phyloP scores from a whole-genome alignment of 1,140 invertebrate genomes.

The Drosophila repletoides region DNA sequence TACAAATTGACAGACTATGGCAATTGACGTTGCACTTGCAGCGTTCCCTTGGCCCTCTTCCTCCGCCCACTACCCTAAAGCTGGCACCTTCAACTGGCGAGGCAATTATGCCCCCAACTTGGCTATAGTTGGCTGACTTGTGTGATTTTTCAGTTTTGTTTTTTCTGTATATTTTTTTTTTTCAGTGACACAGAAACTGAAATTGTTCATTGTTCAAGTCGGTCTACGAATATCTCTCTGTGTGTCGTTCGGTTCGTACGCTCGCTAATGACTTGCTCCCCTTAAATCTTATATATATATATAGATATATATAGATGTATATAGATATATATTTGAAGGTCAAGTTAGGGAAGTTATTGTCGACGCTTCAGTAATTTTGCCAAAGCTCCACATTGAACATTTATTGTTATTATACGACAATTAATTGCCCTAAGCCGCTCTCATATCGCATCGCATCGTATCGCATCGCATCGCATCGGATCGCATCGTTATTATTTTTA shows the following conservation, averaged over 20 bases:
- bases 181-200: slow-evolving; percentile 66
- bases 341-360: slow-evolving; percentile 58
- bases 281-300: too few species aligned
- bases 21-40: slow-evolving; percentile 17
- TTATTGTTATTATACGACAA: slow-evolving; percentile 54
- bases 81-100: slow-evolving; percentile 33
- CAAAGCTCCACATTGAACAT: slow-evolving; percentile 53
- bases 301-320: too few species aligned
- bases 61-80: too few species aligned
- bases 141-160: slow-evolving; percentile 42
- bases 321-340: slow-evolving; percentile 63
- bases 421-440: slow-evolving; percentile 49
- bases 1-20: slow-evolving; percentile 30
- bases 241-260: slow-evolving; percentile 28
- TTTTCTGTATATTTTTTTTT: slow-evolving; percentile 12
- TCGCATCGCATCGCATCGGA: neutral
- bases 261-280: slow-evolving; percentile 51
- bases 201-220: slow-evolving; percentile 60
- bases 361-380: slow-evolving; percentile 54
- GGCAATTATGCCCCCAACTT: slow-evolving; percentile 40
- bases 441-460: slow-evolving; percentile 29
- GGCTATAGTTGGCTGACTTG: slow-evolving; percentile 62
- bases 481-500: slow-evolving; percentile 20
- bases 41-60: too few species aligned
- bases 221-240: slow-evolving; percentile 15